Base-by-base conservation (phyloP, 2,797 vertebrate species). In the Rhyacichthys aspro region DNA sequence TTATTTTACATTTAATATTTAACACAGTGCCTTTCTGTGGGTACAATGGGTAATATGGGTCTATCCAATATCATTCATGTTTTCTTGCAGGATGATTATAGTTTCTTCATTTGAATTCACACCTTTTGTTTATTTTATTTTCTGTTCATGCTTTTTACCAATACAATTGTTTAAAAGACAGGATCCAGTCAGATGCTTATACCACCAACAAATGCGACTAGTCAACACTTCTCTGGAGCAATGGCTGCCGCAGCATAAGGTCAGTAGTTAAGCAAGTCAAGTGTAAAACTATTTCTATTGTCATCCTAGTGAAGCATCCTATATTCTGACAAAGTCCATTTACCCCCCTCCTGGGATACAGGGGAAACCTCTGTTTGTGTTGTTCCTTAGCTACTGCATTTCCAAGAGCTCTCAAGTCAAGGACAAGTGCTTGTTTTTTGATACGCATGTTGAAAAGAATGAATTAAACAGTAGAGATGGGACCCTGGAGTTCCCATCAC, bases 391-490 rank as follows among this genome's bases (percentile, higher is more conserved):
- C 59, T 75, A 7, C 41, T 64, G 64, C 63, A 59, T 55, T 69
- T 70, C 72, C 6, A 11, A 78, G 77, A 86, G 66, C 86, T 71
- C 78, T 76, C 57, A 55, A 81, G 78, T 89, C 88, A 90, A 90
- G 85, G 86, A 84, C 84, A 81, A 59, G 18, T 71, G 73, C 70
- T 58, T 9, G 10, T 33, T 72, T 86, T 82, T 84, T 79, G 76
- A 85, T 84, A 85, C 76, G 72, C 68, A 71, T 45, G 53, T 84
- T 83, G 77, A 86, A 85, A 84, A 82, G 66, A 85, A 81, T 85
- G 67, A 79, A 85, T 87, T 84, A 84, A 82, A 83, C 76, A 75
- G 64, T 55, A 76, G 73, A 43, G 6, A 62, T 66, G 75, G 74
- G 78, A 76, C 78, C 74, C 76, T 59, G 54, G 78, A 70, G 72